Base-by-base conservation (phyloP, 2,113 vertebrate species). In the Salvelinus sp. region DNA sequence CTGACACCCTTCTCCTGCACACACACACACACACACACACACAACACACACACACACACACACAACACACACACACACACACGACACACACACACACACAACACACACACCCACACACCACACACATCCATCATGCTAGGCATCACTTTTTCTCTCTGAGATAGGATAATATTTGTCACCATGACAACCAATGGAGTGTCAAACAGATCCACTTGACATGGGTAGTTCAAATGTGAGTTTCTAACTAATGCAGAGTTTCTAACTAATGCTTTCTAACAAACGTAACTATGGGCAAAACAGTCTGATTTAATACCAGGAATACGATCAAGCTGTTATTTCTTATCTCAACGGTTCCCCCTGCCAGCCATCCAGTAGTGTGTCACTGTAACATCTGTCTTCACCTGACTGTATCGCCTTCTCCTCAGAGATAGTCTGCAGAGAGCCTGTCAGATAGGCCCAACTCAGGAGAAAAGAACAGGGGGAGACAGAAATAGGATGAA, bases 331-430 rank as follows among this genome's bases (percentile, higher is more conserved):
- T 5, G 54, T 57, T 13, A 20, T 14, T 18, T 18, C 16, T 6
- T 57, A 20, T 57, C 54, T 20, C 54, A 16, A 14, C 6, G 16
- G 54, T 68, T 76, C 74, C 28, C 83, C 80, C 81, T 75, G 79
- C 87, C 87, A 87, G 84, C 84, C 79, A 79, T 82, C 86, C 88
- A 83, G 81, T 85, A 10, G 38, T 84, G 88, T 89, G 86, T 84
- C 88, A 88, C 85, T 65, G 77, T 72, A 73, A 90, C 88, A 89
- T 92, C 88, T 92, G 91, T 73, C 86, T 75, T 58, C 74, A 75
- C 76, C 75, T 77, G 48, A 85, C 83, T 84, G 83, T 84, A 22
- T 77, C 38, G 38, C 83, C 76, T 76, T 73, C 79, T 78, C 70
- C 47, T 77, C 83, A 84, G 76, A 79, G 80, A 78, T 84, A 82